These are phyloP conservation scores for Griposia aprilina DNA, from an alignment of 2,888 invertebrate genomes.

Conservation along the genomic window DNA sequence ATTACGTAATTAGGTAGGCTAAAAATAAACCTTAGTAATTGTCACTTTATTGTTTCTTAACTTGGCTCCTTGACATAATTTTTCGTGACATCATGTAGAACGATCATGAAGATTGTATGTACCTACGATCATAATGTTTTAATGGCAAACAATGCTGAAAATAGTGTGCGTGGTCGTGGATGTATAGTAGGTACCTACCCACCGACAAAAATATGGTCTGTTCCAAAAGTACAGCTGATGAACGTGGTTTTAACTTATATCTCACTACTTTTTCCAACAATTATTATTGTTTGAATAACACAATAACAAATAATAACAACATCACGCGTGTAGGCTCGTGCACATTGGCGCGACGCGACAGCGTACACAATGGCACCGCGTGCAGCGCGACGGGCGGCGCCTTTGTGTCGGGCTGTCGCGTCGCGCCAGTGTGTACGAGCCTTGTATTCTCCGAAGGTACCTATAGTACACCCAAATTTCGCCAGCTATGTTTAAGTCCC, in stretches of 20 bases:
- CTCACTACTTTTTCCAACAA: too few species aligned
- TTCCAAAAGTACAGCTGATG: neutral
- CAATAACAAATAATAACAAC: too few species aligned
- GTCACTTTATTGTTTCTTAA: constrained; percentile 51
- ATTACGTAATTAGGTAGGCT: constrained; percentile 17
- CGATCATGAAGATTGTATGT: constrained; percentile 15
- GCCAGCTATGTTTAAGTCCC: too few species aligned
- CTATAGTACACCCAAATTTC: too few species aligned
- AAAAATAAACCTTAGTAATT: constrained; percentile 40
- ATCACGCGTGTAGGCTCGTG: too few species aligned
- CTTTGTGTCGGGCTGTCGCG: too few species aligned
- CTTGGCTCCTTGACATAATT: constrained; percentile 27
- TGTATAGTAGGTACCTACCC: neutral
- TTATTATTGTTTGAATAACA: too few species aligned
- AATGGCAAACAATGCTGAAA: constrained; percentile 2
- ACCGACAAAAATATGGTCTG: neutral
- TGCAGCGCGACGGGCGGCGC: too few species aligned
- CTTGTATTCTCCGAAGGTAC: too few species aligned
- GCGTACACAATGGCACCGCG: too few species aligned
- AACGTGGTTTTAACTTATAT: neutral
- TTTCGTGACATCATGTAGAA: constrained; percentile 49
- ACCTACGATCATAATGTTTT: constrained; percentile 4
- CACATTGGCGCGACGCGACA: too few species aligned
- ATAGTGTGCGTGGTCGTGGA: constrained; percentile 1
- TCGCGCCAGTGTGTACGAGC: too few species aligned